Percentiles rank a stretch among this genome's conserved stretches.
Evolutionary conservation across 2,113 vertebrate species (phyloP).

Genomic region (Notothenia coriiceps): DNA sequence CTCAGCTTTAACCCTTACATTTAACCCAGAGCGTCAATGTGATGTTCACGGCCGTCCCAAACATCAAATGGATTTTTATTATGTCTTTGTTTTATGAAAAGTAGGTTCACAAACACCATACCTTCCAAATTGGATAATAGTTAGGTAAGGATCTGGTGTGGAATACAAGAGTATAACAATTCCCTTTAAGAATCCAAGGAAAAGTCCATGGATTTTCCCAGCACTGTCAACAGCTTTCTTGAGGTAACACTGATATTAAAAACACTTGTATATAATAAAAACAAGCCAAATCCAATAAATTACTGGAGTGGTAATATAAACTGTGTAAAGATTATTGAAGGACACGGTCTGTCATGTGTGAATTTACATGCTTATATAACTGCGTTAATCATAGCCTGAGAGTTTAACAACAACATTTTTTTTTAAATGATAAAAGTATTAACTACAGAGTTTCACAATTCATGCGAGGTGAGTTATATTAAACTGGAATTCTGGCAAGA

Average conservation of each 20-base stretch:
- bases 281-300: conserved; percentile 28
- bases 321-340: neutral
- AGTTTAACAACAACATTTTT: conserved; percentile 1
- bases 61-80: conserved; percentile 7
- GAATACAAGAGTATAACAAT: conserved; percentile 35
- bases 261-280: conserved; percentile 36
- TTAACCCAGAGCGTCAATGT: conserved; percentile 6
- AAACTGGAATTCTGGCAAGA: conserved; percentile 20
- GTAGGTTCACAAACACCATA: conserved; percentile 38
- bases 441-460: conserved; percentile 24
- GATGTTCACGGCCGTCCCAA: neutral
- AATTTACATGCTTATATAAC: neutral
- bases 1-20: neutral
- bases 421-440: conserved; percentile 13
- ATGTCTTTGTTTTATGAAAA: conserved; percentile 22
- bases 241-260: conserved; percentile 30
- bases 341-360: neutral
- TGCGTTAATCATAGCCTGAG: conserved; percentile 25
- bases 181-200: conserved; percentile 25
- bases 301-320: neutral
- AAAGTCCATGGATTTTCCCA: conserved; percentile 49
- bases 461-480: conserved; percentile 5
- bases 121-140: conserved; percentile 21
- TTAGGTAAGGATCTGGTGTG: conserved; percentile 9
- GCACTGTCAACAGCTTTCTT: conserved; percentile 11